Base-by-base conservation (phyloP, 2,888 invertebrate species). In the Glaucopsyche alexis region DNA sequence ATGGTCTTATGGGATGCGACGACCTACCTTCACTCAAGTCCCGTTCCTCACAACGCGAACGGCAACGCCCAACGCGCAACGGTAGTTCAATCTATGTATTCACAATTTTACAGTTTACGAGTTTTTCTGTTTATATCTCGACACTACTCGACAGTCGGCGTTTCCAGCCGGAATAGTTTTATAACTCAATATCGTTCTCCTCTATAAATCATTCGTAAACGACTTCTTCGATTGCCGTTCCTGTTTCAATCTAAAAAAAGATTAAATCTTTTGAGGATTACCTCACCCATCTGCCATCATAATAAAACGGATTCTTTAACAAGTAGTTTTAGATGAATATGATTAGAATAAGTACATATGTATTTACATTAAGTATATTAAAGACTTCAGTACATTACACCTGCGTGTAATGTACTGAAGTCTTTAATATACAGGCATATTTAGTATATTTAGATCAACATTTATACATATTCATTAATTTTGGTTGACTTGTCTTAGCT, bases 11-110 rank as follows among this genome's bases (percentile, higher is more conserved):
- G 19, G n/a, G 52, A 60, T 60, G 55, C 29, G 19, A 19, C 55
- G 19, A 60, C 55, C 52, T 19, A 52, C n/a, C 16, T 52, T 16
- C 16, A 9, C 52, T 52, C 55, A 29, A 60, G 29, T 60, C 19
- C 55, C 55, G 55, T 60, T 60, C 11, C 11, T 60, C 19, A 19
- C 55, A 60, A 60, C n/a, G n/a, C n/a, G n/a, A n/a, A n/a, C 52
- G 16, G 52, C 52, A 52, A 16, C 52, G 45, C 45, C 1, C 45
- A 45, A 45, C 9, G 52, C 52, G 3, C 52, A 52, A 52, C 55
- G 55, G 55, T 60, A 60, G 29, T 60, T 60, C 19, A 60, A 60
- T 60, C 29, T 29, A 13, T 60, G 29, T 29, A 11, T 19, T 29
- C 29, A 29, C 60, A 29, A 7, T 60, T 19, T 29, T 4, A 29